Evolutionary conservation across 2,113 vertebrate species (phyloP), one percentile per base, ranked within the genome.

Genomic region (Pantherophis guttatus): DNA sequence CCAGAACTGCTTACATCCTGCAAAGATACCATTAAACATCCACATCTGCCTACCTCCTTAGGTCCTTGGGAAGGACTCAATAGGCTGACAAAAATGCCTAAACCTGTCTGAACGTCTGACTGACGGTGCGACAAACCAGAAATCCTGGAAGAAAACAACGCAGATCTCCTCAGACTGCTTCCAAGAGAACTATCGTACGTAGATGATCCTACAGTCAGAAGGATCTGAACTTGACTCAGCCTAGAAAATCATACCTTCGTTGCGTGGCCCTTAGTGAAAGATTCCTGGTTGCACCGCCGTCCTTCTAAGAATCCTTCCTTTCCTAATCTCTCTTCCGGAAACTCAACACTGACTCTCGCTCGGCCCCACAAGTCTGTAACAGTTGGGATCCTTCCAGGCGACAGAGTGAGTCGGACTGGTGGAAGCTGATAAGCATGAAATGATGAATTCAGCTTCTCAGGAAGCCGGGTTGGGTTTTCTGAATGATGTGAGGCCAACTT

Each of bases 291-390:
- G 70, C 70, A 75, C 5, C 19, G 70, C 33, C 3, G 17, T 81
- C 17, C 8, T 81, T 81, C 86, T 53, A 54, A 87, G 23, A 19
- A 13, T 89, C 88, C 21, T 26, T 59, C 55, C 55, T 59, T 48
- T 44, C 11, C 55, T 59, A 58, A 26, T 24, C 88, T 59, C 52
- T 44, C 58, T 23, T 59, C 9, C 29, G 3, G 33, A 59, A 58
- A 58, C 24, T 58, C 39, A 17, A 8, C 15, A 29, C 12, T 23
- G 23, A 11, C n/a, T 2, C 55, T 24, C 12, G 4, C 3, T 21
- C 24, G 4, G 1, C 3, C 19, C 6, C 94, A 94, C 54, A 95
- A 94, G 94, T 19, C 88, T 23, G 17, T 10, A 52, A 92, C 88
- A 57, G 59, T 59, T 10, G 93, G 91, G 23, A 2, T 15, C 26